phyloP scores from a whole-genome alignment of 2,797 vertebrate species.

The Mus minutoides region DNA sequence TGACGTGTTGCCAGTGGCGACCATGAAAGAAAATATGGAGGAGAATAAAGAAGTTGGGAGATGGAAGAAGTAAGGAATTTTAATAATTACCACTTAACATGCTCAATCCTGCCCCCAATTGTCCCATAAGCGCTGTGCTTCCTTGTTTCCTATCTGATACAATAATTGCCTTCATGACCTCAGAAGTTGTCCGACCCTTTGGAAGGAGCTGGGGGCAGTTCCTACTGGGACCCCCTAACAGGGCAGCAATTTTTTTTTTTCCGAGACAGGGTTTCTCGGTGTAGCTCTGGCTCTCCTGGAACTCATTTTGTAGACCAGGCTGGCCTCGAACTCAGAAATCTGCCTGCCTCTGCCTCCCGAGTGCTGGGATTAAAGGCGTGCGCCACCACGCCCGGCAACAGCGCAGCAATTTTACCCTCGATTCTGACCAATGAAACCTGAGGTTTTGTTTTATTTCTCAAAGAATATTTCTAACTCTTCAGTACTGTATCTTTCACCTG shows the following conservation, averaged over 20 bases:
- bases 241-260: neutral
- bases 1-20: conserved; percentile 30
- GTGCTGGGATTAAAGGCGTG: too few species aligned
- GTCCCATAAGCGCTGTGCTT: neutral
- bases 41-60: conserved; percentile 2
- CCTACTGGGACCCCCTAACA: neutral
- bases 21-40: neutral
- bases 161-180: neutral
- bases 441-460: neutral
- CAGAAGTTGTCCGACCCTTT: too few species aligned
- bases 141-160: neutral
- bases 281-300: too few species aligned
- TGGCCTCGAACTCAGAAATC: too few species aligned
- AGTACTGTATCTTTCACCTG: neutral
- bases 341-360: too few species aligned
- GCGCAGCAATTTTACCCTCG: neutral
- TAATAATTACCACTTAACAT: conserved; percentile 43
- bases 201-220: neutral
- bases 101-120: neutral
- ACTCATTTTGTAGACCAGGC: too few species aligned
- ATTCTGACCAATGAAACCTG: neutral
- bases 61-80: neutral
- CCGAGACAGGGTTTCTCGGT: too few species aligned
- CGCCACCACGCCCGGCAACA: too few species aligned
- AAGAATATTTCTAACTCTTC: neutral